Evolutionary conservation across 2,888 invertebrate species (phyloP).

Genomic region (Drosophila siamana): DNA sequence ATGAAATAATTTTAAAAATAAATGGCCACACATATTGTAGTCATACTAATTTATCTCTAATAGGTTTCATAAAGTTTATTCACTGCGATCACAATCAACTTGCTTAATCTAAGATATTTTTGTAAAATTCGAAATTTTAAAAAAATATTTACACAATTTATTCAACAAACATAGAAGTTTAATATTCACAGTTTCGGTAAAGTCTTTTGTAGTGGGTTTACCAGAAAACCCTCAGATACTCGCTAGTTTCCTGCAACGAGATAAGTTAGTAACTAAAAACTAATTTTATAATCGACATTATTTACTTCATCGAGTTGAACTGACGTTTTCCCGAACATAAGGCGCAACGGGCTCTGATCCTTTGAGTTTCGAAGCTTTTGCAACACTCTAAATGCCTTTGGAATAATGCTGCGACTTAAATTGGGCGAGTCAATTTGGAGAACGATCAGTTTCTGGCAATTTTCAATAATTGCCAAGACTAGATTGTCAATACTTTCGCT

Average conservation of each 20-base stretch:
- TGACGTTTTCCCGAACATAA: slow-evolving; percentile 12
- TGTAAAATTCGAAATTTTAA: neutral
- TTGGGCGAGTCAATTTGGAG: slow-evolving; percentile 20
- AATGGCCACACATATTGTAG: too few species aligned
- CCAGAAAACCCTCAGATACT: slow-evolving; percentile 16
- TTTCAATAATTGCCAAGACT: slow-evolving; percentile 15
- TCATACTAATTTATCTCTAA: too few species aligned
- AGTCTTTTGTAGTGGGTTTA: neutral
- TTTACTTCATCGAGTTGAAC: slow-evolving; percentile 13
- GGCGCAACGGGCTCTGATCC: slow-evolving; percentile 2
- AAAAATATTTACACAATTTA: slow-evolving; percentile 1
- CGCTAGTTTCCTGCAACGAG: slow-evolving; percentile 15
- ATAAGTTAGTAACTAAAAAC: neutral
- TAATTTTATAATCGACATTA: neutral
- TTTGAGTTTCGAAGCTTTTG: slow-evolving; percentile 9
- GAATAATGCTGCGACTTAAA: slow-evolving; percentile 11
- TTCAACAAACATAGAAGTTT: neutral
- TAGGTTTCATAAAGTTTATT: too few species aligned
- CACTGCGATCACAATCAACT: too few species aligned
- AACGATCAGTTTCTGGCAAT: slow-evolving; percentile 20
- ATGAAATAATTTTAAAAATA: too few species aligned
- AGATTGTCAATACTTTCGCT: slow-evolving; percentile 13
- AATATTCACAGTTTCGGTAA: neutral
- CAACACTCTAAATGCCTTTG: slow-evolving; percentile 8
- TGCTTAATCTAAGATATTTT: too few species aligned